Evolutionary conservation across 2,113 vertebrate species (phyloP), one percentile per base, ranked within the genome.

Genomic region (Hyperoodon ampullatus): DNA sequence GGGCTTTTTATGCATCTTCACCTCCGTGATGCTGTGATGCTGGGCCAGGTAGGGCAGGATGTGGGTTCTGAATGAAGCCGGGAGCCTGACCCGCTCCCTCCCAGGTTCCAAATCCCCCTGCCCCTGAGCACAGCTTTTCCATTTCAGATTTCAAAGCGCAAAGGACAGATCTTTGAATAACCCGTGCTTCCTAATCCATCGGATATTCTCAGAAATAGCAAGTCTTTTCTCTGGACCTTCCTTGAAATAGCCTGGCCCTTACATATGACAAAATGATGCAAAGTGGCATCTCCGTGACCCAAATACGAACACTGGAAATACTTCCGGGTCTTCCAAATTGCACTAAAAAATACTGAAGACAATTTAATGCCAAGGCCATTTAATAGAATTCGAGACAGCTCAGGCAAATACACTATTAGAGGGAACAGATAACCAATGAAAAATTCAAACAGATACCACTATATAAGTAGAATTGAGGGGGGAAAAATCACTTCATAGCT

Each of bases 391-490:
- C 26, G 44, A 71, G 75, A 65, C 28, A 84, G 23, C 70, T 53
- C 53, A 75, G 65, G 47, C 30, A 87, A 85, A 81, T 35, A 39
- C 24, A 44, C 21, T 10, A 7, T 70, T 58, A 93, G 23, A 18
- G 90, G 75, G 55, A 97, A 95, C 0, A 74, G 61, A 70, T 60
- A 90, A 3, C 70, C 95, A 96, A 96, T 15, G 80, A 58, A 75
- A 93, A 83, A 47, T 66, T 94, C n/a, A 92, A 82, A 90, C 47
- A 88, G 5, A 47, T 61, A 55, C 26, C 92, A 80, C 72, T 89
- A 53, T 86, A 66, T 92, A 97, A 95, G 47, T 77, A 90, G 94
- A 78, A 95, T 39, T 72, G 65, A 97, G 44, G 91, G n/a, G n/a
- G 9, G 5, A 16, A 74, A 74, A 58, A 74, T 58, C 93, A 55